Evolutionary conservation across 1,140 invertebrate species (phyloP), one percentile per base, ranked within the genome.

Genomic region (Meloidogyne floridensis): DNA sequence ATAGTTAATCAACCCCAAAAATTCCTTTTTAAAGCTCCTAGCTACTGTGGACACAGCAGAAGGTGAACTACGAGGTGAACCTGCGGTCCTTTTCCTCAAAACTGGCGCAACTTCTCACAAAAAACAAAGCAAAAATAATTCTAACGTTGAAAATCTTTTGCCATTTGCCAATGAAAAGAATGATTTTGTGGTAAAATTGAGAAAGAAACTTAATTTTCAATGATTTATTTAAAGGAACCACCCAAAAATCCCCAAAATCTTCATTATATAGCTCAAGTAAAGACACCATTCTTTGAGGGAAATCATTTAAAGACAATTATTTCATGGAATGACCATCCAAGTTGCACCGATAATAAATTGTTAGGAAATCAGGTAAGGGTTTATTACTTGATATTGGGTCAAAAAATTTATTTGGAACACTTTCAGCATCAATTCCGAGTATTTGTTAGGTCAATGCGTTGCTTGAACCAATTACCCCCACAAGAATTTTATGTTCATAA

Each of bases 1-100:
- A 11, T 15, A 15, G n/a, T 51, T 13, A 8, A n/a, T n/a, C 15
- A 69, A 82, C 9, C 18, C 7, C 4, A 51, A 15, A 74, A 81
- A 78, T 18, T 53, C 43, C 13, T 10, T 80, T 43, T 65, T 84
- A 84, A 59, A 87, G 85, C 75, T 87, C 7, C 84, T 80, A 72
- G 86, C 87, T 9, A 82, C 81, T 6, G 87, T 86, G 2, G 87
- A 88, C 42, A 87, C 87, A 15, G 81, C 59, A 0, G 87, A 88
- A 72, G 87, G 87, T 20, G 87, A 88, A 72, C 74, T 88, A 32
- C 81, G 85, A 2, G 87, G 87, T 20, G 87, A 88, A 51, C 75
- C 84, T n/a, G 85, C 84, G 2, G 54, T 86, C 20, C n/a, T 83
- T 6, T 77, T 87, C 42, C 47, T 84, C 47, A 53, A 77, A 20